Percentiles rank a stretch among this genome's conserved stretches.
Evolutionary conservation across 2,888 invertebrate species (phyloP).

Genomic region (Cenopis cana): DNA sequence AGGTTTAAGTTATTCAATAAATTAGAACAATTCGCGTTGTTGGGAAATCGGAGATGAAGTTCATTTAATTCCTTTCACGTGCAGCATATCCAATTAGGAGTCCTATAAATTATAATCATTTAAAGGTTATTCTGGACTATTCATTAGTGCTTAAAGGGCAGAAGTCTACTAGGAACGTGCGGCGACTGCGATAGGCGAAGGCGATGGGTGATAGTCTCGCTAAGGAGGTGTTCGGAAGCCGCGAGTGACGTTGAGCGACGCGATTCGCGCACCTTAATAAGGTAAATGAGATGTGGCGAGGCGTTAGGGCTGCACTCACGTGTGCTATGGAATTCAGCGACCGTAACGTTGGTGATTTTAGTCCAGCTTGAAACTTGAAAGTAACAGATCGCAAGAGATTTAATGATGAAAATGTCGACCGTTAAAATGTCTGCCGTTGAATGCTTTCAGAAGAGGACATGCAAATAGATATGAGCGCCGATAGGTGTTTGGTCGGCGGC

Average conservation of each 20-base stretch:
- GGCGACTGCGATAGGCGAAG: conserved; percentile 48
- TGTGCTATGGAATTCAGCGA: neutral
- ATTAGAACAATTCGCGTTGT: neutral
- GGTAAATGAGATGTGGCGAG: conserved; percentile 75
- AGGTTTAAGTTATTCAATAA: neutral
- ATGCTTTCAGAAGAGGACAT: too few relatives aligned
- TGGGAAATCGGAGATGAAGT: neutral
- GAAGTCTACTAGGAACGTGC: conserved; percentile 47
- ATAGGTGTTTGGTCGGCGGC: too few relatives aligned
- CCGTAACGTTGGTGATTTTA: neutral
- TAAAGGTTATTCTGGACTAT: conserved; percentile 28
- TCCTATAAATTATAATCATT: neutral
- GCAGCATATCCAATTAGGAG: conserved; percentile 17
- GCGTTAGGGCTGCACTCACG: conserved; percentile 22
- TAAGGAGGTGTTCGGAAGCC: conserved; percentile 70
- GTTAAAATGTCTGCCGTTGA: too few relatives aligned
- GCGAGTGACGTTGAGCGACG: conserved; percentile 76
- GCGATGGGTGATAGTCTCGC: conserved; percentile 52
- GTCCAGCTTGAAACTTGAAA: neutral
- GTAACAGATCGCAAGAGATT: too few relatives aligned
- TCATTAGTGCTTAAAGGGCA: conserved; percentile 50
- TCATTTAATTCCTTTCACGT: neutral
- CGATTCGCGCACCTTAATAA: conserved; percentile 69
- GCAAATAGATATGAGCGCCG: too few relatives aligned
- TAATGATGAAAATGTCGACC: too few relatives aligned